A percentile compares a stretch with the other conserved stretches of the same genome.
phyloP scores from a whole-genome alignment of 2,797 vertebrate genomes.

The Hippocampus kuda region DNA sequence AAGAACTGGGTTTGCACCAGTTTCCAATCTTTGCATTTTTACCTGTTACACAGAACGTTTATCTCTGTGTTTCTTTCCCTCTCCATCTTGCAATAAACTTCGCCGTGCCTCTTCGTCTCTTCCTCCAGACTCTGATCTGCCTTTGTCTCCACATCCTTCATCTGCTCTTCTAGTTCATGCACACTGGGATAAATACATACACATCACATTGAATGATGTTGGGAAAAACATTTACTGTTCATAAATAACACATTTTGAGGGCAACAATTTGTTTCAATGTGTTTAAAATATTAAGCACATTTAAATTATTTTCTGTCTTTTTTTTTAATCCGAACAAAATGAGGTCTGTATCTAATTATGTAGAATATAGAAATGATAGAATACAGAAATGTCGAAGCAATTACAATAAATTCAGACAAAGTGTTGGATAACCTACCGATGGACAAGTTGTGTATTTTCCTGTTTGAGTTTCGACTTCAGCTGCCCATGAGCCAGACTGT shows the following conservation, averaged over 20 bases:
- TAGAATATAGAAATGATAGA: no score
- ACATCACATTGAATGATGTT: neutral
- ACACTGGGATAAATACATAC: slow-evolving; percentile 64
- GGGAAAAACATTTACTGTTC: neutral
- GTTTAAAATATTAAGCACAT: no score
- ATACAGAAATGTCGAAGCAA: no score
- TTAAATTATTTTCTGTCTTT: no score
- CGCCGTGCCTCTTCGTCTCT: slow-evolving; percentile 78
- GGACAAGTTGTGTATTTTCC: slow-evolving; percentile 89
- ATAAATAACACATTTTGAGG: neutral
- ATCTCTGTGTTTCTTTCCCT: slow-evolving; percentile 79
- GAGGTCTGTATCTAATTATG: no score
- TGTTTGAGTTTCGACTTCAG: slow-evolving; percentile 91
- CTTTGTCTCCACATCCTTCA: slow-evolving; percentile 85
- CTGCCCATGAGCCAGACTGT: slow-evolving; percentile 81
- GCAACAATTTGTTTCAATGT: neutral
- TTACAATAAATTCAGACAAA: neutral
- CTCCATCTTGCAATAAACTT: slow-evolving; percentile 80
- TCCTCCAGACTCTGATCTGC: slow-evolving; percentile 82
- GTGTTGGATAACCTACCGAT: slow-evolving; percentile 68
- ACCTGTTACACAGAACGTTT: slow-evolving; percentile 83
- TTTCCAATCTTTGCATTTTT: neutral
- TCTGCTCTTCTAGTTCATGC: slow-evolving; percentile 89
- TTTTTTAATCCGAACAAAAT: no score
- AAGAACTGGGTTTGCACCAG: neutral